Percentiles rank a stretch among this genome's conserved stretches.
These are phyloP conservation scores for Diuraphis noxia DNA, from an alignment of 1,140 invertebrate genomes.

Conservation along the genomic window DNA sequence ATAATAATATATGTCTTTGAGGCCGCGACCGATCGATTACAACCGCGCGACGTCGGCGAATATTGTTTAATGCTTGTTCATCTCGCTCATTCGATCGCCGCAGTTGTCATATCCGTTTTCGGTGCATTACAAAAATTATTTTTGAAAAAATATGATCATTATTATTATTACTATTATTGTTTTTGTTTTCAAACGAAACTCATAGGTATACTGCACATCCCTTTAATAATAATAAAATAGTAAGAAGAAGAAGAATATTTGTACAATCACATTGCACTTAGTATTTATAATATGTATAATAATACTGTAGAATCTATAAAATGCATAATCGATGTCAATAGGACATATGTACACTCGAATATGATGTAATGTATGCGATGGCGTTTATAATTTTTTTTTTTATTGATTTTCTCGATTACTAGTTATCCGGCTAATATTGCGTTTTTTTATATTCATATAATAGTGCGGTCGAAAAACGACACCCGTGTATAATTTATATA, in stretches of 20 bases:
- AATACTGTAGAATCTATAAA: background rate
- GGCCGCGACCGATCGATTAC: conserved; percentile 17
- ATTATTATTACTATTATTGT: background rate
- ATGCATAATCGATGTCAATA: background rate
- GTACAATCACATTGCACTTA: background rate
- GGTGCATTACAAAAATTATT: background rate
- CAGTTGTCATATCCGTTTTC: background rate
- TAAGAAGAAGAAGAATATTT: no score
- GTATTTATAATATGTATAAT: background rate
- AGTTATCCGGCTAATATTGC: background rate
- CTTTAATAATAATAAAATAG: background rate
- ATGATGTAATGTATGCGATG: background rate
- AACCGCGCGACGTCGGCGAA: background rate
- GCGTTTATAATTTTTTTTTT: background rate
- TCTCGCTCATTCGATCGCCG: background rate
- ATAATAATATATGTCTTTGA: conserved; percentile 5
- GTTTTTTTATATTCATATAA: background rate
- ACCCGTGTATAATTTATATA: conserved; percentile 3
- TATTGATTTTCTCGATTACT: background rate
- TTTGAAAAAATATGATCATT: no score
- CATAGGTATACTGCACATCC: background rate
- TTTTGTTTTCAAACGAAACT: background rate
- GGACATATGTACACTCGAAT: no score
- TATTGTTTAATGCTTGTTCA: background rate
- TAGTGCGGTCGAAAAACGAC: background rate